Evolutionary conservation across 2,113 vertebrate genomes (phyloP), one percentile per base, ranked within the genome.

Genomic region (Bujurquina vittata): DNA sequence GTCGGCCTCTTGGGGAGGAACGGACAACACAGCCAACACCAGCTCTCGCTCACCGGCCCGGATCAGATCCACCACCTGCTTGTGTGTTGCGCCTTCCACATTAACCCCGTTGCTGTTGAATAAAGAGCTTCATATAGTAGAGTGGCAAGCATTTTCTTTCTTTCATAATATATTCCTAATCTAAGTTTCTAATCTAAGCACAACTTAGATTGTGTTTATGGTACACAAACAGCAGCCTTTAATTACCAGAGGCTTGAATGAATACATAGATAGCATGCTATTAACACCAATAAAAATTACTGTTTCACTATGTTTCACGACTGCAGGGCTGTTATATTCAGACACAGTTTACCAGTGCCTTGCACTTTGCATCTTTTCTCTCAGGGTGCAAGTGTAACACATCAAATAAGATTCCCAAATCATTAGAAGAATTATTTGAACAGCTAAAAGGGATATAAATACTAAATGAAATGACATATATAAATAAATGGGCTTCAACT

Each of bases 31-130:
- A 0, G 97, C 97, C 78, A 99, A 95, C 52, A 97, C 94, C 87
- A 99, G 91, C 93, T 99, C 97, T 88, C 96, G 95, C 95, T 98
- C 97, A 0, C 98, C 97, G 0, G 97, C 97, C 0, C 98, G 96
- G 91, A 99, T 99, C 95, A 99, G 96, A 78, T 99, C 98, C 94
- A 99, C 98, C 93, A 99, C 98, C 89, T 99, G 98, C 95, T 99
- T 99, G 94, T 99, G 98, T 0, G 97, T 99, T 0, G 98, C 97
- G 11, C 98, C 98, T 37, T 99, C 98, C 1, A 99, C 97, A 17
- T 97, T 99, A 91, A 99, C 96, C 9, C 97, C 95, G 2, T 99
- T 99, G 79, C 98, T 99, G 77, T 61, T 1, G 0, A 57, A 82
- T 17, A 5, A 77, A 35, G 43, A 81, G 14, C 61, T 10, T 17